Conservation (phyloP, 2,888 invertebrate genomes). For the Eupithecia pulchellata region DNA sequence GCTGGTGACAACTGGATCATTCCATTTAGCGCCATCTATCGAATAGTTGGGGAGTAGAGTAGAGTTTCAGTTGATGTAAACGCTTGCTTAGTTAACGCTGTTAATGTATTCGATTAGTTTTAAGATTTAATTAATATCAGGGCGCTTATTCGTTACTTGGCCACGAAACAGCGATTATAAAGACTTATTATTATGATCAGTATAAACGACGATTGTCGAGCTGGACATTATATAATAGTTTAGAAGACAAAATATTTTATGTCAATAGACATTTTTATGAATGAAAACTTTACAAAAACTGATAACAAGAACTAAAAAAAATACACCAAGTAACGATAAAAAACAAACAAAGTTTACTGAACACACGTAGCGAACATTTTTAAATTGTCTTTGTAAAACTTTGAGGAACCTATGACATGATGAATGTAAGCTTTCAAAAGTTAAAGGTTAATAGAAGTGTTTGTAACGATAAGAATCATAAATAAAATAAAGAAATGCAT, state of each 20-base stretch:
- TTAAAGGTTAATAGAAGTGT: too few relatives aligned
- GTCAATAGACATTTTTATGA: not conserved
- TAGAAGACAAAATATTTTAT: not conserved
- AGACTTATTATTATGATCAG: too few relatives aligned
- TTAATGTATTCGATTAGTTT: conserved; percentile 37
- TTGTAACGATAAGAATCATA: too few relatives aligned
- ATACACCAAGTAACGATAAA: not conserved
- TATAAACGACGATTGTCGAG: not conserved
- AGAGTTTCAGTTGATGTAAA: conserved; percentile 33
- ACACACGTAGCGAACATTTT: not conserved
- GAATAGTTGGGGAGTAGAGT: conserved; percentile 31
- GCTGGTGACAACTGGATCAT: conserved; percentile 16
- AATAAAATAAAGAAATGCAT: too few relatives aligned
- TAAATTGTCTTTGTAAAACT: too few relatives aligned
- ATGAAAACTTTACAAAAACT: not conserved
- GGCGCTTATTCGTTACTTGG: not conserved
- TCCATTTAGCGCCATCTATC: conserved; percentile 14
- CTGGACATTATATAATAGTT: not conserved
- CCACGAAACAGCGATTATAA: too few relatives aligned
- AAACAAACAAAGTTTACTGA: not conserved
- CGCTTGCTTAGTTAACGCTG: conserved; percentile 44
- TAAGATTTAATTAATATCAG: conserved; percentile 17
- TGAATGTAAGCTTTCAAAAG: too few relatives aligned
- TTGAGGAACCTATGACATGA: too few relatives aligned
- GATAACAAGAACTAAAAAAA: not conserved